Percentiles rank a stretch among this genome's conserved stretches.
phyloP scores from a whole-genome alignment of 30 jellyfish, hydroid and myxozoan species.

The Phacellophora camtschatica region DNA sequence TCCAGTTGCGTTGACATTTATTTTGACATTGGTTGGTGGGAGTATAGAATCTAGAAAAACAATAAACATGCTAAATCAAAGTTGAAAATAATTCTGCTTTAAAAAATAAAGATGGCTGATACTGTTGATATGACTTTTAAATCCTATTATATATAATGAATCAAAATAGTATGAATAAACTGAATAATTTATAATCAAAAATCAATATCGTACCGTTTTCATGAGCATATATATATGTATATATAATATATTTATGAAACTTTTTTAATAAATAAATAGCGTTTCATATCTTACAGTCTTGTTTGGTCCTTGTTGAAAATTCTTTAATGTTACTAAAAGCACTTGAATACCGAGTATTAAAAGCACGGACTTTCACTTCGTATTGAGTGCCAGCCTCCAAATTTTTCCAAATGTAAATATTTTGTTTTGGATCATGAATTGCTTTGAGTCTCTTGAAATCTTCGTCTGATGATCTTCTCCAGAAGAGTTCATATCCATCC shows the following conservation, averaged over 20 bases:
- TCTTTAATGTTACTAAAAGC: conserved; percentile 45
- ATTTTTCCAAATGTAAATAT: conserved; percentile 14
- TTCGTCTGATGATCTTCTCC: conserved; percentile 48
- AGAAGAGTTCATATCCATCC: conserved; percentile 61
- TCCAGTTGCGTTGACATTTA: conserved; percentile 31
- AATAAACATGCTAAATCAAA: neutral
- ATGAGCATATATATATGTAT: too few species aligned
- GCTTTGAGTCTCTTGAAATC: conserved; percentile 19
- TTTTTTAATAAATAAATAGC: too few species aligned
- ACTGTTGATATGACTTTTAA: too few species aligned
- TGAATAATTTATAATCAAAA: too few species aligned
- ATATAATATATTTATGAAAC: too few species aligned
- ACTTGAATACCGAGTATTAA: conserved; percentile 63
- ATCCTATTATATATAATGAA: too few species aligned
- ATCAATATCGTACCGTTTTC: too few species aligned
- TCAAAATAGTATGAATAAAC: too few species aligned
- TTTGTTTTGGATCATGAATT: conserved; percentile 1
- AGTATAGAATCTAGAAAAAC: conserved; percentile 59
- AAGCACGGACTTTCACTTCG: conserved; percentile 75
- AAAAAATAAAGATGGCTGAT: too few species aligned
- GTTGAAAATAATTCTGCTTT: too few species aligned
- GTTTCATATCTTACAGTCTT: conserved; percentile 28
- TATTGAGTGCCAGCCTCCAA: conserved; percentile 78
- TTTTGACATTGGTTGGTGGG: conserved; percentile 60
- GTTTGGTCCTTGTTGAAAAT: conserved; percentile 50